Evolutionary conservation across 1,140 invertebrate genomes (phyloP), one percentile per base, ranked within the genome.

Genomic region (Pseudomyrmex cubaensis): DNA sequence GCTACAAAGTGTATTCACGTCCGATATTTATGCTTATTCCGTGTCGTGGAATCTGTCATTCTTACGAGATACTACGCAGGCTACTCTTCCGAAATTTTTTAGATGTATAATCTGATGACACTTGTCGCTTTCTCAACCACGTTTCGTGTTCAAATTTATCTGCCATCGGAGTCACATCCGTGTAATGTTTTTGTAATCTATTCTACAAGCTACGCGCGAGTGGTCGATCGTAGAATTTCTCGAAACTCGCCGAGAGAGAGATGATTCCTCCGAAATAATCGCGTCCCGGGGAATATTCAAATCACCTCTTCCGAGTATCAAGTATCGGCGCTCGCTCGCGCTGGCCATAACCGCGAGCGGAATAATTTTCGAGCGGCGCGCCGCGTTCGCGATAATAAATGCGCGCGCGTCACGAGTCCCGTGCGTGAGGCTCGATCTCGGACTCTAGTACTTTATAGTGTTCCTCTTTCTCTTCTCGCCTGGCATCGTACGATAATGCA

Each of bases 361-460:
- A 83, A 76, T 69, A 80, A 80, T 80, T 80, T 80, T 35, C 66
- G 66, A 59, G 66, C 66, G 52, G 52, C 22, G 48, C 54, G 54
- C 54, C 54, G 12, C 57, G 57, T 64, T 67, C 35, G 46, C n/a
- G 66, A 80, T 89, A 89, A 89, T 89, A 89, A 89, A 89, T 89
- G 86, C 86, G 46, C 84, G 87, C 69, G 63, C 63, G 86, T 85
- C 86, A 88, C 77, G 84, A 66, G 82, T 57, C 75, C 77, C 84
- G 64, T 83, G 87, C 74, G 87, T 83, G 66, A 72, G 76, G 78
- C 87, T 88, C 84, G 83, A 88, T 88, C 87, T 88, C 83, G 62
- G 22, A 22, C 74, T 82, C 69, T 63, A 57, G 66, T 87, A 77
- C 57, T 89, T 88, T 89, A 85, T 85, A 85, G 86, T 13, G 62